These are phyloP conservation scores for Toxotes chatareus DNA, from an alignment of 2,113 vertebrate genomes.

Conservation along the genomic window DNA sequence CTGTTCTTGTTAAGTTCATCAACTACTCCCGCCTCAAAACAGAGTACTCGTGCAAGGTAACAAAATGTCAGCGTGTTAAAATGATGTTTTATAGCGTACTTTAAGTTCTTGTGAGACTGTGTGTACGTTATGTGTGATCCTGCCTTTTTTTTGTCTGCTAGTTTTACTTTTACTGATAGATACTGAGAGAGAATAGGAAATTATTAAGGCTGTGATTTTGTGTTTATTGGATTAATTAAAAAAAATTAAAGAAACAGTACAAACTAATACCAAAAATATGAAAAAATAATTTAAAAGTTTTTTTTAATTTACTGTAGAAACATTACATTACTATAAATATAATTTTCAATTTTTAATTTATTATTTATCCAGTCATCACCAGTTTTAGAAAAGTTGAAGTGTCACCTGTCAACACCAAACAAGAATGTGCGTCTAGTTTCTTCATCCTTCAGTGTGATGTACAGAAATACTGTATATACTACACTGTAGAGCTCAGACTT, in stretches of 20 bases:
- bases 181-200: background rate
- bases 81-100: background rate
- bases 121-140: background rate
- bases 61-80: background rate
- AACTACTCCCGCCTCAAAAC: slow-evolving; percentile 86
- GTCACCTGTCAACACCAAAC: no score
- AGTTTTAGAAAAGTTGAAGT: no score
- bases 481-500: background rate
- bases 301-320: background rate
- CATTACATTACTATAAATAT: background rate
- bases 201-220: no score
- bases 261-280: background rate
- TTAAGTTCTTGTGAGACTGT: background rate
- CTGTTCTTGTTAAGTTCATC: slow-evolving; percentile 81
- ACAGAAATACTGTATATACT: background rate
- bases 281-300: background rate
- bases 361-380: no score
- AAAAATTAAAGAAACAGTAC: background rate
- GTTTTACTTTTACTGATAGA: background rate
- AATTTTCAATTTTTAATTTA: background rate
- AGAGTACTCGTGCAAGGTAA: slow-evolving; percentile 88
- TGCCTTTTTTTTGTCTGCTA: background rate
- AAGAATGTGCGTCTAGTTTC: background rate
- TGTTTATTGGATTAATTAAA: background rate
- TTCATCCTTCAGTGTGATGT: no score